Evolutionary conservation across 2,113 vertebrate species (phyloP).

Genomic region (Corydoras maculifer): DNA sequence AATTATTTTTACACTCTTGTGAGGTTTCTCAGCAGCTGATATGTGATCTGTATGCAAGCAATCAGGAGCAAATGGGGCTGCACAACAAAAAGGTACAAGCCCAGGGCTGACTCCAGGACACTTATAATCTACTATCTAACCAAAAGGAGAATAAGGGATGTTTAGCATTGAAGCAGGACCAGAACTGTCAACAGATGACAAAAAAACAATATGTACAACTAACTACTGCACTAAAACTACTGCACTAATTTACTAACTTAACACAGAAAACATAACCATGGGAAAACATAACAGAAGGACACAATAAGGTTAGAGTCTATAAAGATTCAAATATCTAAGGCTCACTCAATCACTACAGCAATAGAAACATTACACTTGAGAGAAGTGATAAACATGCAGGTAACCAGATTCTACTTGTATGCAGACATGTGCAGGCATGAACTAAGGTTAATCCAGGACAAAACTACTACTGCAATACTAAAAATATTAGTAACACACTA

Average conservation of each 20-base stretch:
- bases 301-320: background rate
- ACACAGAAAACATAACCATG: background rate
- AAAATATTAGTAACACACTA: background rate
- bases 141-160: too few species aligned
- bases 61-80: too few species aligned
- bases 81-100: too few species aligned
- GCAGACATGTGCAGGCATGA: constrained; percentile 12
- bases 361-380: background rate
- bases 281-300: background rate
- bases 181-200: constrained; percentile 2
- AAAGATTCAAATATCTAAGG: background rate
- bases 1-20: too few species aligned
- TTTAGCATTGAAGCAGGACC: background rate
- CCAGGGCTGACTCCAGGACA: too few species aligned
- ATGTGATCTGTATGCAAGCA: too few species aligned
- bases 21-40: too few species aligned
- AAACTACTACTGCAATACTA: background rate
- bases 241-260: too few species aligned
- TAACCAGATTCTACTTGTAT: constrained; percentile 14
- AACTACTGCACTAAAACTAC: background rate
- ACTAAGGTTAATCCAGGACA: background rate
- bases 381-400: background rate
- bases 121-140: too few species aligned
- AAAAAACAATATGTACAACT: constrained; percentile 3
- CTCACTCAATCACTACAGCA: background rate